Conservation (phyloP, 64 coral and sea anemone genomes). For the Acropora tenuis region DNA sequence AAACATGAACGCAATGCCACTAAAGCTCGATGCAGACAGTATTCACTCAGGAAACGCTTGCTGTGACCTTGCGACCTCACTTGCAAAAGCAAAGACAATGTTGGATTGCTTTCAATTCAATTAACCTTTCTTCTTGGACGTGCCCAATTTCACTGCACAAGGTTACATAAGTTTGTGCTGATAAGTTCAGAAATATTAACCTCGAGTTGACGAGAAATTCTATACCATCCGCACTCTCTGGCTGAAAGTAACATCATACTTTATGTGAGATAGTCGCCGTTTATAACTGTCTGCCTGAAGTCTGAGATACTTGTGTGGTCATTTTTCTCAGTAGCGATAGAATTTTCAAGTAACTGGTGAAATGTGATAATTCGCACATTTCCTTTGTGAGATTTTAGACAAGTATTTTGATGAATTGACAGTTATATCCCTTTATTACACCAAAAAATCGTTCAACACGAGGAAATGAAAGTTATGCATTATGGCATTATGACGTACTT, state of each 20-base stretch:
- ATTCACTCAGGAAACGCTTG: not conserved
- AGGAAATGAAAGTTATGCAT: not conserved
- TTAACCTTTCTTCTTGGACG: not conserved
- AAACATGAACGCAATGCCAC: too few relatives aligned
- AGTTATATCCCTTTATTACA: not conserved
- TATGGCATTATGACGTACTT: not conserved
- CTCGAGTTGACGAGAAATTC: too few relatives aligned
- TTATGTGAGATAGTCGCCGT: too few relatives aligned
- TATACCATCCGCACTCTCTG: too few relatives aligned
- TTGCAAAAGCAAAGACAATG: not conserved
- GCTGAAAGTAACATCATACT: too few relatives aligned
- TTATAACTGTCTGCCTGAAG: too few relatives aligned
- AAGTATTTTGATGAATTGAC: not conserved
- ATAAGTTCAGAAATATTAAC: too few relatives aligned
- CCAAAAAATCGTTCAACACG: not conserved
- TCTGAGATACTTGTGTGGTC: too few relatives aligned
- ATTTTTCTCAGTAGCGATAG: too few relatives aligned
- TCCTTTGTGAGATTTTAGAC: not conserved
- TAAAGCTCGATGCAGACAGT: too few relatives aligned
- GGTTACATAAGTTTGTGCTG: too few relatives aligned
- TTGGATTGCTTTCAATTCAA: not conserved
- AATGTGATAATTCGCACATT: not conserved
- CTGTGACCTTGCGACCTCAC: not conserved
- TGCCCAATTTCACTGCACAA: not conserved
- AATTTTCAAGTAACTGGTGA: too few relatives aligned